Percentiles rank a stretch among this genome's conserved stretches.
These are phyloP conservation scores for Xiphophorus couchianus DNA, from an alignment of 2,113 vertebrate species.

Conservation along the genomic window DNA sequence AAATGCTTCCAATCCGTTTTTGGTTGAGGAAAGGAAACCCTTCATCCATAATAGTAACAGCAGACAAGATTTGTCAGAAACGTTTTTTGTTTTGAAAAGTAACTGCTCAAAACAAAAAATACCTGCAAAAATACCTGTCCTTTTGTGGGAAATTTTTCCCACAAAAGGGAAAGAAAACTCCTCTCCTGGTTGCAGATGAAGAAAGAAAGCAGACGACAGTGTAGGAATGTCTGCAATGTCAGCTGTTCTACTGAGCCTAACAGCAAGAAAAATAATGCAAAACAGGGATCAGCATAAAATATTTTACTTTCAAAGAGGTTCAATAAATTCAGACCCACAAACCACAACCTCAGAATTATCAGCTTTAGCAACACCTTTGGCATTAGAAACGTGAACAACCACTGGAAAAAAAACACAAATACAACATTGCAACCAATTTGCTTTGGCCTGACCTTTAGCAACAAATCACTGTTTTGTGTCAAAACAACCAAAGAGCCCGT, in stretches of 20 bases:
- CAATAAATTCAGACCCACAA: background rate
- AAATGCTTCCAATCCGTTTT: background rate
- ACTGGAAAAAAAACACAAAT: slow-evolving; percentile 18
- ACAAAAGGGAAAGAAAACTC: slow-evolving; percentile 36
- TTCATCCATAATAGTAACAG: background rate
- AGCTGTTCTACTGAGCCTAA: slow-evolving; percentile 29
- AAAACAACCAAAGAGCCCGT: slow-evolving; percentile 52
- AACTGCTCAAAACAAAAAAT: slow-evolving; percentile 6
- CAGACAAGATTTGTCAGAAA: slow-evolving; percentile 28
- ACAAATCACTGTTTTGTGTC: slow-evolving; percentile 61
- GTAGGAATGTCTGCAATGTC: slow-evolving; percentile 57
- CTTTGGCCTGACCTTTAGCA: slow-evolving; percentile 45
- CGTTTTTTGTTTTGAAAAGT: slow-evolving; percentile 38
- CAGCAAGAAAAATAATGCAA: slow-evolving; percentile 6
- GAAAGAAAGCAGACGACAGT: slow-evolving; percentile 38
- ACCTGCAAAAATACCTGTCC: no score
- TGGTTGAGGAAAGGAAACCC: background rate
- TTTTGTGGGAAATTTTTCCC: slow-evolving; percentile 26
- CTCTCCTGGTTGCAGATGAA: slow-evolving; percentile 41
- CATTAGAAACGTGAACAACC: slow-evolving; percentile 4
- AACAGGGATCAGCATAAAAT: background rate
- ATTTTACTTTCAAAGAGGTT: background rate
- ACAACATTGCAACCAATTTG: slow-evolving; percentile 47
- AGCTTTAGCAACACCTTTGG: background rate
- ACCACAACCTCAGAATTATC: background rate